Evolutionary conservation across 2,888 invertebrate genomes (phyloP), one percentile per base, ranked within the genome.

Genomic region (Chaetogeoica ovagalla): DNA sequence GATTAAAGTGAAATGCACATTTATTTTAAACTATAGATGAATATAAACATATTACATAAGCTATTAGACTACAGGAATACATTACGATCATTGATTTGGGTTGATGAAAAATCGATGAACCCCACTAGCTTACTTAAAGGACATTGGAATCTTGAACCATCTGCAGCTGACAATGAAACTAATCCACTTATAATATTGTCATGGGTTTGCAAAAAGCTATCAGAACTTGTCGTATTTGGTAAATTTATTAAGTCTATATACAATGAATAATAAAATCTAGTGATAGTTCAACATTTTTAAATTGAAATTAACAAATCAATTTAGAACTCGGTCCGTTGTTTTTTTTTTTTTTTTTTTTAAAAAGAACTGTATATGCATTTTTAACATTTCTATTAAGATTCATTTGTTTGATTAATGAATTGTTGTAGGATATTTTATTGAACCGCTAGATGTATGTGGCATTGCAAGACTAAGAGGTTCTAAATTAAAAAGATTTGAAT

Each of bases 181-280:
- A 85, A 92, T 85, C 90, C 91, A 1, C 87, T 91, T 82, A 89
- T 92, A 59, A 89, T 92, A 87, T 86, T 90, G 82, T 90, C 91
- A 11, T 92, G 91, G 91, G 87, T 89, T 83, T 91, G 91, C 85
- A 87, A 86, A 48, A 87, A 88, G 75, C 87, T 92, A 39, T 86
- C 88, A 82, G 89, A 90, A 84, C 86, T 92, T 75, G 89, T 90
- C 65, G 84, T 90, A 15, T 88, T 89, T 83, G 90, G 88, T 88
- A 84, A 83, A 84, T 65, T 30, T 37, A 73, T 55, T 55, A 37
- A 21, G 55, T 57, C 15, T 19, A 57, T n/a, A 52, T n/a, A 37
- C 43, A 0, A n/a, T 37, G 1, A 23, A 52, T 62, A 30, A 52
- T 52, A 73, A 7, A 52, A 52, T 62, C 39, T 57, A 68, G 23